A percentile compares a stretch with the other conserved stretches of the same genome.
Evolutionary conservation across 1,140 invertebrate genomes (phyloP).

Genomic region (Lepidurus arcticus): DNA sequence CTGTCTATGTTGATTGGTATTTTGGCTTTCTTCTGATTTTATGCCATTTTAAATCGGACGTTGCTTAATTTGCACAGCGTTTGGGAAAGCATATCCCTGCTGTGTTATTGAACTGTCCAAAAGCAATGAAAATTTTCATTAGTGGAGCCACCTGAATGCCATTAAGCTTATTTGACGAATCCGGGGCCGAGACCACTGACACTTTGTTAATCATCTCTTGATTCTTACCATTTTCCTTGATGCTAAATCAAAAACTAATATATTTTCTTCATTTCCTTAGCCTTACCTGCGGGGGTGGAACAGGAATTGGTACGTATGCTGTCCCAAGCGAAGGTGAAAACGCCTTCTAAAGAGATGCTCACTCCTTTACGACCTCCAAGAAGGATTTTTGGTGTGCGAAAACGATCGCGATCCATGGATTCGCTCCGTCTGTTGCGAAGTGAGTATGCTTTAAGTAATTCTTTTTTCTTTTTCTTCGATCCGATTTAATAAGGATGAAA

Average conservation of each 20-base stretch:
- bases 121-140: not conserved
- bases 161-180: conserved; percentile 8
- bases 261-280: conserved; percentile 43
- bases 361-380: conserved; percentile 26
- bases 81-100: not conserved
- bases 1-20: not conserved
- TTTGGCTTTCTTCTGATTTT: not conserved
- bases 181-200: conserved; percentile 7
- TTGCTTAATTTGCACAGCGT: not conserved
- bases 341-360: conserved; percentile 24
- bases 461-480: not conserved
- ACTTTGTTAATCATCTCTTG: not conserved
- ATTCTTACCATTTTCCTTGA: not conserved
- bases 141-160: conserved; percentile 3
- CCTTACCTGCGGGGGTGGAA: conserved; percentile 50
- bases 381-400: conserved; percentile 24
- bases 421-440: conserved; percentile 33
- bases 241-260: not conserved
- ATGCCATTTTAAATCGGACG: not conserved
- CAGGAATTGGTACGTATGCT: conserved; percentile 50
- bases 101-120: not conserved
- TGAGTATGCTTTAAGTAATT: not conserved
- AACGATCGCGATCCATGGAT: conserved; percentile 39
- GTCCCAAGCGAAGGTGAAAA: conserved; percentile 38
- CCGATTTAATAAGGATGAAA: conserved; percentile 27